phyloP scores from a whole-genome alignment of 2,113 vertebrate genomes.

The Tragelaphus scriptus region DNA sequence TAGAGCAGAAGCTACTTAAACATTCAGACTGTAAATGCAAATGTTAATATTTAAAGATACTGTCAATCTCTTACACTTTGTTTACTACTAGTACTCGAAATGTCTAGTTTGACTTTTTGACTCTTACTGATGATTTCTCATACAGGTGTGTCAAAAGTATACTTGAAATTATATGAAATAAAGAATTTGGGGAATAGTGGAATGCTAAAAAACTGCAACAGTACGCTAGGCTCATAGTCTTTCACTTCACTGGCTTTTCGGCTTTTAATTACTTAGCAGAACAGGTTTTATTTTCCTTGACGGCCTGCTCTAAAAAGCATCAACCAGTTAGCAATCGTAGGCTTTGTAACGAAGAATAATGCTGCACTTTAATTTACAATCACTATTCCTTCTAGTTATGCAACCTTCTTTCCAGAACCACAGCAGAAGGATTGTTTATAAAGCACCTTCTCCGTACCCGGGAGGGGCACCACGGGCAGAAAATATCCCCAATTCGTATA shows the following conservation, averaged over 20 bases:
- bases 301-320: neutral
- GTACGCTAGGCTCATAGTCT: rapidly evolving
- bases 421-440: neutral
- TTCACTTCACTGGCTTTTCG: neutral
- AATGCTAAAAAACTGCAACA: neutral
- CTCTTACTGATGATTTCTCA: neutral
- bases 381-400: neutral
- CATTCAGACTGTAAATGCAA: neutral
- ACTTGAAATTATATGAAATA: neutral
- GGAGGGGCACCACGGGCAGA: neutral
- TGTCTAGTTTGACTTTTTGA: neutral
- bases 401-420: neutral
- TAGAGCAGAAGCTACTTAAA: neutral
- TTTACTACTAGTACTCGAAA: neutral
- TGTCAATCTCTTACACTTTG: neutral
- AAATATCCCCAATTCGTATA: neutral
- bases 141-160: neutral
- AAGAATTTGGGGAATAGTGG: neutral
- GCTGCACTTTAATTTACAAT: neutral
- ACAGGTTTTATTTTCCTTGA: neutral
- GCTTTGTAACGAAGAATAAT: neutral
- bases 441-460: neutral
- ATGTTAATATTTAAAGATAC: neutral
- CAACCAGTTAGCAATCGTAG: neutral
- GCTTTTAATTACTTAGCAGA: neutral